Percentiles rank a stretch among this genome's conserved stretches.
Conservation (phyloP, 1,140 invertebrate genomes). For the Brachionus manjavacas region DNA sequence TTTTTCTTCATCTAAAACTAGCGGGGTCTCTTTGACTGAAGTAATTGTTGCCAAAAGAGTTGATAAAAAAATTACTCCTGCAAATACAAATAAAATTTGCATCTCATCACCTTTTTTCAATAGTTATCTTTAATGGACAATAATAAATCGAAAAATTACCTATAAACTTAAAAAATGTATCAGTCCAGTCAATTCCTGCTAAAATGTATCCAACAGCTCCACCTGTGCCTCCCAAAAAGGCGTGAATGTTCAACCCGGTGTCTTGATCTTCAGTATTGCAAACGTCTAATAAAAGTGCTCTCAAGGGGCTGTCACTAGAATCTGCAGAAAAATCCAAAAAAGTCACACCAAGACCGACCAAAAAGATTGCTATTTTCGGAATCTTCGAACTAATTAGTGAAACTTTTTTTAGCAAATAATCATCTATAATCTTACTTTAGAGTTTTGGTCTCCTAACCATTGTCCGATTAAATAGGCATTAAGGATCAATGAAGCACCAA, state of each 20-base stretch:
- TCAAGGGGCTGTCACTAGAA: conserved; percentile 8
- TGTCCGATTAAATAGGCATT: conserved; percentile 30
- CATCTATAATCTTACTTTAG: not conserved
- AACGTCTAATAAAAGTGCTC: conserved; percentile 28
- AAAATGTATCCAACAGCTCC: conserved; percentile 60
- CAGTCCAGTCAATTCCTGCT: conserved; percentile 59
- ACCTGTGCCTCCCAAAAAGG: conserved; percentile 48
- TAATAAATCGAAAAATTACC: not conserved
- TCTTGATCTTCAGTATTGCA: conserved; percentile 40
- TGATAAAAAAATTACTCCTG: not conserved
- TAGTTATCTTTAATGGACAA: not conserved
- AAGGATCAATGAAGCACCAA: not conserved
- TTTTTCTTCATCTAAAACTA: not conserved
- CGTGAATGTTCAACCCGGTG: conserved; percentile 32
- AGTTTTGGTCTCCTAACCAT: conserved; percentile 25
- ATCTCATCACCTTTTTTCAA: not conserved
- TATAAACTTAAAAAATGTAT: conserved; percentile 43
- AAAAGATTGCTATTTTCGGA: conserved; percentile 24
- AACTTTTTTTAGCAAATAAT: not conserved
- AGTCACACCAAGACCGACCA: conserved; percentile 19
- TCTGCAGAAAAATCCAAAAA: conserved; percentile 40
- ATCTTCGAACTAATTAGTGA: not conserved
- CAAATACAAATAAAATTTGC: conserved; percentile 36
- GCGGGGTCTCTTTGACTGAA: not conserved
- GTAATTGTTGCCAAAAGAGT: conserved; percentile 14